Evolutionary conservation across 2,113 vertebrate genomes (phyloP), one percentile per base, ranked within the genome.

Genomic region (Eulacestoma nigropectus): DNA sequence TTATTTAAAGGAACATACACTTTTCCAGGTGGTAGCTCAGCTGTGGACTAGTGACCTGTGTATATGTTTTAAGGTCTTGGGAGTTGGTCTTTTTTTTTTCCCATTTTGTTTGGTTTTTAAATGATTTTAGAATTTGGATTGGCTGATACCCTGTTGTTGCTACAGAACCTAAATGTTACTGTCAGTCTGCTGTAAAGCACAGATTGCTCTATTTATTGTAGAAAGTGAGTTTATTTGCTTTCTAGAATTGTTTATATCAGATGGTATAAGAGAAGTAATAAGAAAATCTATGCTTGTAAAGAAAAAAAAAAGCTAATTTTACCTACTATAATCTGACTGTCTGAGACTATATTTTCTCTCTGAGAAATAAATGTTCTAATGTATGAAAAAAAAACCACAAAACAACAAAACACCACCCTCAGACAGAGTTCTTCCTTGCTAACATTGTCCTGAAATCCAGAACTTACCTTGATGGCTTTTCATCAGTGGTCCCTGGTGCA

Each of bases 181-280:
- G 97, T 97, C 96, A 97, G 96, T 98, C 98, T 98, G 97, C 97
- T 98, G 97, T 98, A 96, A 97, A 97, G 98, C 98, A 98, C 98
- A 98, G 87, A 98, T 98, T 92, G 97, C 97, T 98, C 97, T 99
- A 99, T 99, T 99, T 99, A 99, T 99, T 99, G 98, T 98, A 98
- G 96, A 98, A 98, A 98, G 97, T 98, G 97, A 98, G 96, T 98
- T 98, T 98, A 98, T 98, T 98, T 98, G 98, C 98, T 98, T 98
- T 98, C 98, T 98, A 98, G 98, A 98, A 96, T 97, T 97, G 98
- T 99, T 99, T 98, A 98, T 99, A 98, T 98, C 97, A 98, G 97
- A 98, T 98, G 98, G 98, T 97, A 98, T 98, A 98, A 98, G 98
- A 98, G 97, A 98, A 96, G 97, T 97, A 98, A 98, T 97, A 98